Percentiles rank a stretch among this genome's conserved stretches.
phyloP scores from a whole-genome alignment of 2,888 invertebrate species.

The Eristalis pertinax region DNA sequence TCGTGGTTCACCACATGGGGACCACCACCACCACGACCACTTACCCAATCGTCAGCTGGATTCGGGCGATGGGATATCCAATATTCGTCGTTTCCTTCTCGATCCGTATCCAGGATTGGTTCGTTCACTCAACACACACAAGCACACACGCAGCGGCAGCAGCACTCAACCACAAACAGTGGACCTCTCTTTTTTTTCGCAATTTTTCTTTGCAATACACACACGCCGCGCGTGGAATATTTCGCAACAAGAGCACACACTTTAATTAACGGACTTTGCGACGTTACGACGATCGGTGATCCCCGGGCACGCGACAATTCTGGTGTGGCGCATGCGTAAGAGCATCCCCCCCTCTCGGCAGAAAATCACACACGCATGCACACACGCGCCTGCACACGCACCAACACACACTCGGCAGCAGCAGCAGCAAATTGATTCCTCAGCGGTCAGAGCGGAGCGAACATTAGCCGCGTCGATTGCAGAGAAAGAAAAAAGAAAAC shows the following conservation, averaged over 20 bases:
- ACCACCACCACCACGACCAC: neutral
- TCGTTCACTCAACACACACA: neutral
- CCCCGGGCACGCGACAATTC: neutral
- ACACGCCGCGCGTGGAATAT: neutral
- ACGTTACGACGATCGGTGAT: no score
- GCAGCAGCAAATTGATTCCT: slow-evolving; percentile 49
- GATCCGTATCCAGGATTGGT: neutral
- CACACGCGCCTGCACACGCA: slow-evolving; percentile 21
- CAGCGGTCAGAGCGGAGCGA: slow-evolving; percentile 39
- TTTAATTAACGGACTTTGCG: slow-evolving; percentile 1
- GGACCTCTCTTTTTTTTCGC: neutral
- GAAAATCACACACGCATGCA: no score
- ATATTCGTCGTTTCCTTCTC: neutral
- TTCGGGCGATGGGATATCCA: neutral
- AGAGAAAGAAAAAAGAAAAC: no score
- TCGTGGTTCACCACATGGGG: neutral
- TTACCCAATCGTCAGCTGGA: slow-evolving; percentile 1
- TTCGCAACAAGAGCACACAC: neutral
- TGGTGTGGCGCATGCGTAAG: slow-evolving; percentile 8
- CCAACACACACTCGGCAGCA: slow-evolving; percentile 25
- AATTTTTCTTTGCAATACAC: neutral
- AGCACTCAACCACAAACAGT: neutral
- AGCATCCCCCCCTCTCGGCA: neutral
- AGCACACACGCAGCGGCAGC: neutral
- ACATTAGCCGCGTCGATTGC: slow-evolving; percentile 26